phyloP scores from a whole-genome alignment of 2,113 vertebrate genomes.

The Pteruthius melanotis region DNA sequence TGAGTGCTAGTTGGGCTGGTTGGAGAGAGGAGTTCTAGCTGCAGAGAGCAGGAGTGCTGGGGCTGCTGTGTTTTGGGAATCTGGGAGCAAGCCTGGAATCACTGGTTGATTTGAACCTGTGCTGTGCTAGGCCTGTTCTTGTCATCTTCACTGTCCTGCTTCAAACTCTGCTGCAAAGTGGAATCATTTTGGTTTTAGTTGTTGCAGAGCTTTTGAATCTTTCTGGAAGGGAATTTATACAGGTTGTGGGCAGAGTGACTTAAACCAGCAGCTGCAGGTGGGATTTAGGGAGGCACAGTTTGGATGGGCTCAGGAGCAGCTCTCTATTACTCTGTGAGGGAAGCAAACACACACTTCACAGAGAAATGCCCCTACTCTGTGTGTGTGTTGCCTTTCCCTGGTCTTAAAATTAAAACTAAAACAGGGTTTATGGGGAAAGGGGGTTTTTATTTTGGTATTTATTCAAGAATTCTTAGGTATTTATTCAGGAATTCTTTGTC shows the following conservation, averaged over 20 bases:
- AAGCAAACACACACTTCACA: neutral
- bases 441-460: too few relatives aligned
- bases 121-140: neutral
- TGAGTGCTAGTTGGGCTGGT: neutral
- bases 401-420: too few relatives aligned
- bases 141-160: neutral
- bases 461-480: too few relatives aligned
- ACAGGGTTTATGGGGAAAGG: too few relatives aligned
- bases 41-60: neutral
- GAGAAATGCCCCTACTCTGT: neutral
- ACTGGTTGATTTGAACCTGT: neutral
- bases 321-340: neutral
- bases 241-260: neutral
- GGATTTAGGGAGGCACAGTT: neutral
- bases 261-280: neutral
- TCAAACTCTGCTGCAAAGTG: neutral
- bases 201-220: neutral
- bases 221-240: neutral
- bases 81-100: neutral
- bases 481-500: too few relatives aligned
- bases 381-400: too few relatives aligned
- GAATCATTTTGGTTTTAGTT: neutral
- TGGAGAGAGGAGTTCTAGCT: neutral
- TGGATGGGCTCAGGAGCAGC: neutral
- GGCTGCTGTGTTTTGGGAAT: neutral